Conservation (phyloP, 1,140 invertebrate species). For the Drosophila gunungcola region DNA sequence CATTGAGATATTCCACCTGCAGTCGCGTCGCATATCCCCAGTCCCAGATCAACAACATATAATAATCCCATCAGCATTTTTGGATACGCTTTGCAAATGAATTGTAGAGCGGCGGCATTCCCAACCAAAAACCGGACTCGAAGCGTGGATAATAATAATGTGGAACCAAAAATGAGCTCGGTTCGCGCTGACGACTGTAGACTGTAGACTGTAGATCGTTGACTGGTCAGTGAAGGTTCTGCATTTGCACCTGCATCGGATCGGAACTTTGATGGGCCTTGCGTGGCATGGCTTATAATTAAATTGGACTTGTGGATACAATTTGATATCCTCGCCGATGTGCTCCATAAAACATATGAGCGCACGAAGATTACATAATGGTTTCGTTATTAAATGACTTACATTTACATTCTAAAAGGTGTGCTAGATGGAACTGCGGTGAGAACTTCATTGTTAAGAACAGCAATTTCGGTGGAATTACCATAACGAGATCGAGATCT, state of each 20-base stretch:
- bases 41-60: slow-evolving; percentile 71
- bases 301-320: slow-evolving; percentile 81
- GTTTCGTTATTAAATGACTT: slow-evolving; percentile 26
- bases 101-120: slow-evolving; percentile 67
- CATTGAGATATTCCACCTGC: slow-evolving; percentile 76
- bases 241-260: slow-evolving; percentile 74
- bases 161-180: slow-evolving; percentile 77
- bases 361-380: slow-evolving; percentile 60
- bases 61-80: slow-evolving; percentile 84
- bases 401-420: slow-evolving; percentile 39
- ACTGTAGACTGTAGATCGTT: slow-evolving; percentile 1
- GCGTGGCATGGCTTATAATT: slow-evolving; percentile 76
- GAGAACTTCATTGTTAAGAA: slow-evolving; percentile 24
- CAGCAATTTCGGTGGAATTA: slow-evolving; percentile 18
- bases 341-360: slow-evolving; percentile 71
- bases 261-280: slow-evolving; percentile 68
- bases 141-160: slow-evolving; percentile 82
- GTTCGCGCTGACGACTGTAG: slow-evolving; percentile 47
- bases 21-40: slow-evolving; percentile 39
- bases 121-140: slow-evolving; percentile 36
- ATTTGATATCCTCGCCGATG: slow-evolving; percentile 64
- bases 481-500: slow-evolving; percentile 12
- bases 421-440: slow-evolving; percentile 4
- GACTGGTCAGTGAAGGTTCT: slow-evolving; percentile 44
- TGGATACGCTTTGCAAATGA: slow-evolving; percentile 83